Base-by-base conservation (phyloP, 2,797 vertebrate species). In the Cossypha heuglini region DNA sequence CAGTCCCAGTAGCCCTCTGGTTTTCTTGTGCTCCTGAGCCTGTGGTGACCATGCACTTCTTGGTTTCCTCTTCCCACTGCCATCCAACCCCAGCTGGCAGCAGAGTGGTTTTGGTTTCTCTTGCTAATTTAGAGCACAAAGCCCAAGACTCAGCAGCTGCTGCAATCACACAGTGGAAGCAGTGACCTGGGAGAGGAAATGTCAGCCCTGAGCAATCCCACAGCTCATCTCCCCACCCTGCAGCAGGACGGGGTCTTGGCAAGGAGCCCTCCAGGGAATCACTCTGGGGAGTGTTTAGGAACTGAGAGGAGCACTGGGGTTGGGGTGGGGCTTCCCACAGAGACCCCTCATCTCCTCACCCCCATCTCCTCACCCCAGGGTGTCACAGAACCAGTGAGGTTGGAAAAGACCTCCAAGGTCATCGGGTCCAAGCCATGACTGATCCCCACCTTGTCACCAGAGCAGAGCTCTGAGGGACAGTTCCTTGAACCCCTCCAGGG, bases 341-440 rank as follows among this genome's bases (percentile, higher is more conserved):
- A 42, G 33, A 43, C 7, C 11, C 4, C 18, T 79, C 22, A 16
- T 24, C 9, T 86, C 35, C 35, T 11, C 63, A 55, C 17, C 4
- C 24, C 76, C 24, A 17, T 21, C 9, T 84, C 12, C 62, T 69
- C 64, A 45, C 13, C 4, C 21, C 0, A 0, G 16, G 16, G 2
- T 31, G 33, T 16, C 10, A 22, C 29, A 40, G n/a, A 71, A 58
- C 16, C 43, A 21, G 0, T 12, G 11, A 51, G 13, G 8, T 1
- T 58, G 33, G 52, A 31, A 45, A 46, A 71, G 38, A 38, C 3
- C 17, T 19, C 58, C 51, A 52, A 9, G 45, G 6, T 28, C 28
- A 19, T 6, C 0, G 1, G 52, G 38, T 40, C 29, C 37, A 38
- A 7, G 29, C 38, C 22, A 1, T 6, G 45, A 3, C 38, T 4